Evolutionary conservation across 2,888 invertebrate species (phyloP), one percentile per base, ranked within the genome.

Genomic region (Phyllotreta cruciferae): DNA sequence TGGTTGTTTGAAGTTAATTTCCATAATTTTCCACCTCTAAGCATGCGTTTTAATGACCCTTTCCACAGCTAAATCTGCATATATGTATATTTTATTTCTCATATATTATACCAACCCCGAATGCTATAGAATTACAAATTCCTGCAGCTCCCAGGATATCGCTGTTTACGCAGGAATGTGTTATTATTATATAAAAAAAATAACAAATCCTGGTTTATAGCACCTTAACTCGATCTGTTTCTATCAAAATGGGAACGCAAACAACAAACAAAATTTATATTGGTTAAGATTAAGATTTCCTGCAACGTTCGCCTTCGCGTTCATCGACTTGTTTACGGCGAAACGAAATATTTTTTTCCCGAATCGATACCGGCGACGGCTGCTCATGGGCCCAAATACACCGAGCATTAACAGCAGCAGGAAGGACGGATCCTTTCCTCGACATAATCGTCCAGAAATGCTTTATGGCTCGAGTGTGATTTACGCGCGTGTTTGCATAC

Each of bases 401-500:
- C 38, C 8, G 60, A 44, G 35, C 52, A 44, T 60, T 60, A 52
- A 47, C 44, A 52, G 44, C 44, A 60, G 35, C 60, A 47, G 60
- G 37, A 60, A 52, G 42, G 42, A 52, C 44, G 44, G 36, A 52
- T 44, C 44, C 56, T 54, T 58, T 41, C 53, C 37, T 41, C 58
- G 65, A 63, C 63, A 64, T 66, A 68, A 70, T 70, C 66, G 63
- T 70, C 56, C 60, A 66, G 66, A 68, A 70, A 73, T 73, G 74
- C 69, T 74, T 74, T 72, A 74, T 74, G 73, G 69, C 60, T 70
- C 71, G 74, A 68, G 63, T 67, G 71, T 74, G 74, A 74, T 74
- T 74, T 72, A 74, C 68, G 62, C 67, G 64, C 56, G 60, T 72
- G 73, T 74, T 73, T 73, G 73, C 72, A 73, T 73, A 73, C 71